Percentiles rank a stretch among this genome's conserved stretches.
Evolutionary conservation across 2,113 vertebrate genomes (phyloP).

Genomic region (Phaetusa simplex): DNA sequence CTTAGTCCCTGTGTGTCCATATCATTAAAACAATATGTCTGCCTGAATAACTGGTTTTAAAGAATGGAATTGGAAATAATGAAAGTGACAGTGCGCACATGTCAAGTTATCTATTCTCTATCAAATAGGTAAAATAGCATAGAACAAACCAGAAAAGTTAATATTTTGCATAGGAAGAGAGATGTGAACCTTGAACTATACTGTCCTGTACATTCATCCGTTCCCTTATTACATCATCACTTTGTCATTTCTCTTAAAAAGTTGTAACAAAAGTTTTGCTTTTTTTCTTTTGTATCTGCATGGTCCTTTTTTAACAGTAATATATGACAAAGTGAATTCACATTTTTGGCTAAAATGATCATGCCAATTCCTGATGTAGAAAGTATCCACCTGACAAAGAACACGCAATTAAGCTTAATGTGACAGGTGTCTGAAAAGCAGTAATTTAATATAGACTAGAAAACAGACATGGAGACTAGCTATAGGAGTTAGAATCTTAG

Average conservation of each 20-base stretch:
- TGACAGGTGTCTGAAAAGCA: not conserved
- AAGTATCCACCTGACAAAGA: not conserved
- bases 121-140: not conserved
- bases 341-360: not conserved
- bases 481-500: not conserved
- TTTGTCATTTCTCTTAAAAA: not conserved
- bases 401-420: not conserved
- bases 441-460: not conserved
- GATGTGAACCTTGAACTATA: not conserved
- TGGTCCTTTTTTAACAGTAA: not conserved
- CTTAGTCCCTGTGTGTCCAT: not conserved
- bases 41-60: not conserved
- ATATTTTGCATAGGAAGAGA: not conserved
- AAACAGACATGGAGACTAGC: not conserved
- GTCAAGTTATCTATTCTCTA: not conserved
- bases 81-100: not conserved
- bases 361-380: not conserved
- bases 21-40: not conserved
- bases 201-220: not conserved
- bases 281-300: not conserved
- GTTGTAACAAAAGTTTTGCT: not conserved
- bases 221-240: not conserved
- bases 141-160: not conserved
- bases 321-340: not conserved
- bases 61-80: not conserved